Evolutionary conservation across 2,888 invertebrate species (phyloP), one percentile per base, ranked within the genome.

Genomic region (Thymelicus sylvestris): DNA sequence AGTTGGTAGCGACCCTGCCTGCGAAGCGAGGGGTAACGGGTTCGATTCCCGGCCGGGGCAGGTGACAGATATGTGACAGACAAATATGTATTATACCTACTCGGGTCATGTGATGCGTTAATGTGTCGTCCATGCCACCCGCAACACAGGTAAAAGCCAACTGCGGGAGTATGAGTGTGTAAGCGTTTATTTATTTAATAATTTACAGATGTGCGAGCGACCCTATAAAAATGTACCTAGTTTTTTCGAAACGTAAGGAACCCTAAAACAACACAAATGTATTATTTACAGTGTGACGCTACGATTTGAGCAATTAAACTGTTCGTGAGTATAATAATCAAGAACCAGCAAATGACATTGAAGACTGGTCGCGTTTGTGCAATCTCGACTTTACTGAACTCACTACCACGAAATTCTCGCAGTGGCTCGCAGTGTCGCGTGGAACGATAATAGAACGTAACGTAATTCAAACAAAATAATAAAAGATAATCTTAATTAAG

Each of bases 261-360:
- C 55, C 24, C 55, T 55, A 55, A 55, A 55, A 12, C 55, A 55
- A 55, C n/a, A 7, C 8, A 39, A n/a, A n/a, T n/a, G 7, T 2
- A 59, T 12, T 57, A 31, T 39, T 24, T 59, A 13, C 6, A n/a
- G 19, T 39, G 59, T 48, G 57, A 31, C 24, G 6, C 55, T 57
- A 31, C 6, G 44, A 66, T 66, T 60, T 67, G 19, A 67, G 60
- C 31, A 60, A 67, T 67, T 60, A 67, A 67, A 31, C 12, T 38
- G 15, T 66, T n/a, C 60, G 10, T 60, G 50, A 67, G 50, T 50
- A 66, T 48, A 66, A 60, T 81, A 83, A 84, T 81, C 81, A 77
- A 78, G 71, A 84, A 84, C 81, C 78, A 80, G 84, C 82, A 80
- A 75, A 71, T 86, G 87, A 80, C 87, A 88, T 89, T 90, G 87